phyloP scores from a whole-genome alignment of 64 coral and sea anemone genomes.

The Astreopora myriophthalma region DNA sequence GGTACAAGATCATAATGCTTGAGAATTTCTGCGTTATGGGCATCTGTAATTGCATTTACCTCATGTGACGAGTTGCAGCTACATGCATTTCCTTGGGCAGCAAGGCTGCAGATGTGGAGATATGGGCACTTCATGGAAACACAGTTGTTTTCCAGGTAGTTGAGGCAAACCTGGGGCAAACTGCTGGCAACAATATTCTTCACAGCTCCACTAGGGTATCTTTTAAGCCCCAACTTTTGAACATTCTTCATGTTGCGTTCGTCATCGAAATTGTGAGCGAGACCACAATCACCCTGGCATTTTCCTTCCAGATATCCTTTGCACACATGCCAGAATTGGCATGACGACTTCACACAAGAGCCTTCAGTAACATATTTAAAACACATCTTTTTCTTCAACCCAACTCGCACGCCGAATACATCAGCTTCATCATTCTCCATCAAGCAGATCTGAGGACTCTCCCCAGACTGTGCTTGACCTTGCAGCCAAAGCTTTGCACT shows the following conservation, averaged over 20 bases:
- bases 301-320: conserved; percentile 35
- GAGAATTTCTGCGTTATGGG: conserved; percentile 14
- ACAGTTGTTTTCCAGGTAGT: not conserved
- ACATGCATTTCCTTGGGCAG: not conserved
- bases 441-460: not conserved
- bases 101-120: conserved; percentile 27
- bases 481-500: not conserved
- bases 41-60: not conserved
- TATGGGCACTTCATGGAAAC: not conserved
- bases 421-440: not conserved
- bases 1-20: not conserved
- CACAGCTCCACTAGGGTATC: not conserved
- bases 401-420: not conserved
- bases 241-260: conserved; percentile 17
- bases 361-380: not conserved
- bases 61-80: not conserved
- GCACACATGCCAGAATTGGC: conserved; percentile 51
- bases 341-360: not conserved
- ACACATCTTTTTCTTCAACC: conserved; percentile 19
- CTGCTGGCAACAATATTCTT: conserved; percentile 12
- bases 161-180: conserved; percentile 49
- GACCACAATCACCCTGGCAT: conserved; percentile 2
- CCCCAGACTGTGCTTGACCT: not conserved
- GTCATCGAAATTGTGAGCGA: conserved; percentile 35
- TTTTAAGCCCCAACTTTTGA: not conserved